Base-by-base conservation (phyloP, 2,888 invertebrate genomes). In the Branchellion lobata region DNA sequence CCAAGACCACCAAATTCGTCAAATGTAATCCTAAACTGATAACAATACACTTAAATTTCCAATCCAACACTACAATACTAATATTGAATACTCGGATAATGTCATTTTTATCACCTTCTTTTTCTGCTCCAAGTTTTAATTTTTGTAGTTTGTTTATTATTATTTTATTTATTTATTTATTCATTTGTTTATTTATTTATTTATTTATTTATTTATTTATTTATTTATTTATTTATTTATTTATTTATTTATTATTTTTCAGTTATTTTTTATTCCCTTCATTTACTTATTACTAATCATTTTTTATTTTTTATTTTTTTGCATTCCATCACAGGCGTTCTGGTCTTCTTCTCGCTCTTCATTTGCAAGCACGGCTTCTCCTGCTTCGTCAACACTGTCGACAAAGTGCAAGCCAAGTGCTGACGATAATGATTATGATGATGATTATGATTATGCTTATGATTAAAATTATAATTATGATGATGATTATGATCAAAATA, bases 1-100 rank as follows among this genome's bases (percentile, higher is more conserved):
- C 94, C 0, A 98, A 96, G 89, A 99, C 99, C 0, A 93, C 94
- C 0, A 98, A 98, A 89, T 98, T 93, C 88, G 92, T 96, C 29
- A 80, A 81, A 53, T 29, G 82, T 81, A 34, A 74, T 80, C 24
- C 47, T 47, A 18, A 18, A 73, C 40, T 36, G 3, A 33, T 40
- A 1, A 73, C 40, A 73, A 1, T 34, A 24, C 14, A 24, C 24
- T 73, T 33, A 27, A 34, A 29, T 40, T 36, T 1, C n/a, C n/a
- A n/a, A n/a, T n/a, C n/a, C n/a, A n/a, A n/a, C n/a, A n/a, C n/a
- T n/a, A n/a, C n/a, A 71, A 29, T 8, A 21, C 14, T 31, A 24
- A 72, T 34, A 72, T 72, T 72, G 72, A 14, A 1, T 14, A 24
- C 34, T 21, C 1, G 24, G 31, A 24, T n/a, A n/a, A 33, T 11